Evolutionary conservation across 2,113 vertebrate species (phyloP), one percentile per base, ranked within the genome.

Genomic region (Thymallus thymallus): DNA sequence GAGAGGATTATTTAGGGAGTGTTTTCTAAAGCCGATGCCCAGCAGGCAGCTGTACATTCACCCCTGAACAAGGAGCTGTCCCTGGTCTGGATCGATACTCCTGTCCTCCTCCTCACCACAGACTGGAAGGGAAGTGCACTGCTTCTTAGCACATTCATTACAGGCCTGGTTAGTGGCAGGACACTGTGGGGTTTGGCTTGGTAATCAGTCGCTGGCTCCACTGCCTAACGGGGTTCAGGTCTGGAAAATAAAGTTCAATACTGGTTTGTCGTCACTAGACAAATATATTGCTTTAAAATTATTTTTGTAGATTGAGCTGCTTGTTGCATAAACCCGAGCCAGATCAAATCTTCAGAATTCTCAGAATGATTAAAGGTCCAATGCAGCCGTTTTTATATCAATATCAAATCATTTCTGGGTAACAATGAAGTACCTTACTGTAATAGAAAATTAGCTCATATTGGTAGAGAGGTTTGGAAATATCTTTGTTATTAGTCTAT

Each of bases 11-110:
- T 84, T 87, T 78, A 84, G 74, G 76, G 75, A 82, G 82, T 20
- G 56, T 80, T 75, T 80, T 80, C 71, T 72, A 78, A 86, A 82
- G 81, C 80, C 82, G 79, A 84, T 84, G 81, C 61, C 78, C 69
- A 74, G 77, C 74, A 76, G 80, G 76, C 74, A 74, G 79, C 80
- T 82, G 79, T 84, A 79, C 76, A 81, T 84, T 85, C 82, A 81
- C 85, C 79, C 76, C 20, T 76, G 81, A 86, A 88, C 83, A 86
- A 84, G 86, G 78, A 87, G 78, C 65, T 10, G 73, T 82, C 78
- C 72, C 61, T 20, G 5, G 74, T n/a, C 18, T 67, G 5, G 74
- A 90, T 90, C 83, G 1, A 90, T 91, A 80, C 22, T 14, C 10
- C 60, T 61, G 20, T 61, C 60, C 60, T 35, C 64, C 32, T 67